These are phyloP conservation scores for Oceanites oceanicus DNA, from an alignment of 2,113 vertebrate species.

Conservation along the genomic window DNA sequence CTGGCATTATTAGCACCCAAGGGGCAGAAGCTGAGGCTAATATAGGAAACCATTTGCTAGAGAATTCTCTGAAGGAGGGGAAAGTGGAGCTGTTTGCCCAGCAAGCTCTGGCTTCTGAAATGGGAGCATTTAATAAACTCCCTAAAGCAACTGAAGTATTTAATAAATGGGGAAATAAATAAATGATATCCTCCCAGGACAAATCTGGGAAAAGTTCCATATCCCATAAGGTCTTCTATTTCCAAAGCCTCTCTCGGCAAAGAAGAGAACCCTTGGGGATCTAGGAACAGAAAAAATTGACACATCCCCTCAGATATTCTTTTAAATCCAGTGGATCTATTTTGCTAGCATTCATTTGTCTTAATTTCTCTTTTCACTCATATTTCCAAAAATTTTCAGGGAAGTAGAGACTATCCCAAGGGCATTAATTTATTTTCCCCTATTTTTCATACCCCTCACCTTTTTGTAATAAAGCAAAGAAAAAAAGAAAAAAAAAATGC, in stretches of 20 bases:
- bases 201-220: background rate
- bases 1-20: slow-evolving; percentile 28
- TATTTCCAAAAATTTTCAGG: background rate
- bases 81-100: background rate
- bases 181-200: background rate
- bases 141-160: slow-evolving; percentile 4
- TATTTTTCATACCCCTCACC: background rate
- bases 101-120: slow-evolving; percentile 30
- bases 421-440: background rate
- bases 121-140: slow-evolving; percentile 28
- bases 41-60: slow-evolving; percentile 41
- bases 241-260: background rate
- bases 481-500: no score
- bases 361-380: background rate
- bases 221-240: background rate
- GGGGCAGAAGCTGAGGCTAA: slow-evolving; percentile 37
- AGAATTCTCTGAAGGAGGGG: slow-evolving; percentile 31
- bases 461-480: background rate
- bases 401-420: background rate
- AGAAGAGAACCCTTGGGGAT: background rate
- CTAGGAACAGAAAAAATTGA: background rate
- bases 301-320: background rate
- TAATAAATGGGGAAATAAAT: slow-evolving; percentile 40
- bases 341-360: background rate
- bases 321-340: background rate